These are phyloP conservation scores for Coregonus sp. DNA, from an alignment of 2,797 vertebrate genomes.

Conservation along the genomic window DNA sequence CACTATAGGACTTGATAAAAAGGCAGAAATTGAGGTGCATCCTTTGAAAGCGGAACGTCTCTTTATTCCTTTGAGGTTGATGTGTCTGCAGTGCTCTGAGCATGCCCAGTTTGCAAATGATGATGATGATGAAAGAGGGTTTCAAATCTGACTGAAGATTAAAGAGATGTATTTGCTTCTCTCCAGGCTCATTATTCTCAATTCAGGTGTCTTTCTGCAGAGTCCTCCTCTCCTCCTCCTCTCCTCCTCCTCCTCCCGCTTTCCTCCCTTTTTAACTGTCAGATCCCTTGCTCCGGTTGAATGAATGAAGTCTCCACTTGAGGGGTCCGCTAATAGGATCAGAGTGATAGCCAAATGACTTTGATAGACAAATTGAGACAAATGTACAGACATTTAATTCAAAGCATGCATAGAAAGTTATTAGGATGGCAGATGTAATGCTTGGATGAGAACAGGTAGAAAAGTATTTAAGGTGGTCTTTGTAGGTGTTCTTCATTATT, in stretches of 20 bases:
- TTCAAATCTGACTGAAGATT: conserved; percentile 65
- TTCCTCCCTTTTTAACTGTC: conserved; percentile 41
- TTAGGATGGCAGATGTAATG: background rate
- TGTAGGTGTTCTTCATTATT: background rate
- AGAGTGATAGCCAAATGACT: conserved; percentile 59
- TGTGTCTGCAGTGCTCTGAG: conserved; percentile 33
- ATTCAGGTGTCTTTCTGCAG: conserved; percentile 66
- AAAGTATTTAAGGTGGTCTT: background rate
- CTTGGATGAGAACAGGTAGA: no score
- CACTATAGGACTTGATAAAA: conserved; percentile 40
- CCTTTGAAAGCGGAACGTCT: conserved; percentile 62
- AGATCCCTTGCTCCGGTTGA: conserved; percentile 49
- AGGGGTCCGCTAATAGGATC: conserved; percentile 63
- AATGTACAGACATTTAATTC: conserved; percentile 55
- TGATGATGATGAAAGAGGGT: conserved; percentile 69
- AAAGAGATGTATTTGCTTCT: conserved; percentile 71
- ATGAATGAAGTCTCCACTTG: conserved; percentile 60
- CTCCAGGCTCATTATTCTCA: conserved; percentile 73
- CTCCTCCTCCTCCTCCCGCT: conserved; percentile 5
- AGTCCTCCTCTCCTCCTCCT: conserved; percentile 23
- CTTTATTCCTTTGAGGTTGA: conserved; percentile 56
- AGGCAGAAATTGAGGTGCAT: conserved; percentile 40
- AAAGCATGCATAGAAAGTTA: background rate
- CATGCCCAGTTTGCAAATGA: conserved; percentile 28
- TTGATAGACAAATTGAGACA: conserved; percentile 75